These are phyloP conservation scores for Drosophila eugracilis DNA, from an alignment of 1,140 invertebrate species.

Conservation along the genomic window DNA sequence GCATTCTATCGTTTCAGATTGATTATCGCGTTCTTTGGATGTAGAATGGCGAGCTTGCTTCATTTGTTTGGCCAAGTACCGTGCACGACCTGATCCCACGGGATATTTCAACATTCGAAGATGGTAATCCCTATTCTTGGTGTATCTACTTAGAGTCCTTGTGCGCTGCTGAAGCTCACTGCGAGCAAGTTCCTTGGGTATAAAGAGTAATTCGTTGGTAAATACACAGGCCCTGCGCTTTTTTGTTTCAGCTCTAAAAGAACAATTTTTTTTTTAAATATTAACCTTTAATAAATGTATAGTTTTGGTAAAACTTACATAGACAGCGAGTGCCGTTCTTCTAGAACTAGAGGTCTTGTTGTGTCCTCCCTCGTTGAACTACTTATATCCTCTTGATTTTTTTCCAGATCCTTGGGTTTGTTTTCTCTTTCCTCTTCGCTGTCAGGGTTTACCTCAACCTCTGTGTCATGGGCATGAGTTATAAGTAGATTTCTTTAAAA, in stretches of 20 bases:
- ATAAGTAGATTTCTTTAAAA: neutral
- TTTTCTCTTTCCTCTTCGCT: neutral
- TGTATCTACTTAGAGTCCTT: conserved; percentile 11
- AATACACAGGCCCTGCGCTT: conserved; percentile 66
- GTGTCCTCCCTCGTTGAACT: conserved; percentile 11
- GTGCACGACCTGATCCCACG: conserved; percentile 52
- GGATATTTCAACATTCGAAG: conserved; percentile 65
- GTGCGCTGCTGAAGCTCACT: conserved; percentile 44
- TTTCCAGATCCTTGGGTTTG: neutral
- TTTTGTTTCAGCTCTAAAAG: conserved; percentile 64
- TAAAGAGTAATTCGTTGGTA: conserved; percentile 55
- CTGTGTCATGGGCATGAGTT: neutral
- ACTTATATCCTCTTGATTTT: neutral
- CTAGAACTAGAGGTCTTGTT: conserved; percentile 51
- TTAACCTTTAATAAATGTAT: neutral
- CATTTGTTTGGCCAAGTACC: conserved; percentile 53
- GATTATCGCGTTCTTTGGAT: neutral
- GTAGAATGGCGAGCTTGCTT: conserved; percentile 13
- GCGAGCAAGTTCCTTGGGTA: conserved; percentile 63
- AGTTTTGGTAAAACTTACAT: conserved; percentile 22
- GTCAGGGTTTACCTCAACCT: neutral
- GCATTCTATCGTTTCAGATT: neutral
- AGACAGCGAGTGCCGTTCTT: conserved; percentile 59
- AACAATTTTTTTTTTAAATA: neutral
- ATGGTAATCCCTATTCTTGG: conserved; percentile 35